Percentiles rank a stretch among this genome's conserved stretches.
phyloP scores from a whole-genome alignment of 2,797 vertebrate genomes.

The Austrolebias charrua region DNA sequence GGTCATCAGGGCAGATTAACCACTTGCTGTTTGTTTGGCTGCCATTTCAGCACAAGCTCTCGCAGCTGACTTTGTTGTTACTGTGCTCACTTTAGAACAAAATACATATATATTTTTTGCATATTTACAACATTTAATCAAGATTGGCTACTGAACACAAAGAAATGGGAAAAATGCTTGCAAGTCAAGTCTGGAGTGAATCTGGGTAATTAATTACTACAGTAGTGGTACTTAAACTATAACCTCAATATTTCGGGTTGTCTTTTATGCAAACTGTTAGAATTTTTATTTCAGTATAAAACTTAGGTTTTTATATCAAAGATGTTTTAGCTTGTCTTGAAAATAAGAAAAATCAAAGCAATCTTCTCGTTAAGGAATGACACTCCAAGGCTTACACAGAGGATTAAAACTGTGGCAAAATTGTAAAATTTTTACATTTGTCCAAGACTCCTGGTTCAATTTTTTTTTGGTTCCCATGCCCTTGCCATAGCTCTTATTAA shows the following conservation, averaged over 20 bases:
- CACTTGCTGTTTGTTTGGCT: constrained; percentile 69
- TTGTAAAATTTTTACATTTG: constrained; percentile 60
- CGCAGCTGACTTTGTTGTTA: constrained; percentile 48
- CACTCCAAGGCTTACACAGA: constrained; percentile 46
- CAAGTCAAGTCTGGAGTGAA: constrained; percentile 14
- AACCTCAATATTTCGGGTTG: constrained; percentile 2
- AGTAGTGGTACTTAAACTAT: constrained; percentile 12
- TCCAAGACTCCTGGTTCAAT: constrained; percentile 67
- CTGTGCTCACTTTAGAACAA: constrained; percentile 40
- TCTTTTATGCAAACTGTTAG: constrained; percentile 32
- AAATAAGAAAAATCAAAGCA: constrained; percentile 40
- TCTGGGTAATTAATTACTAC: constrained; percentile 22
- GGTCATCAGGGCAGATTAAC: constrained; percentile 79
- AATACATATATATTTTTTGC: constrained; percentile 29
- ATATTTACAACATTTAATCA: constrained; percentile 22
- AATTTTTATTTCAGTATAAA: constrained; percentile 38
- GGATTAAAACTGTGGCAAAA: constrained; percentile 59
- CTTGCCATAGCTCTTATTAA: constrained; percentile 81
- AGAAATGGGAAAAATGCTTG: constrained; percentile 31
- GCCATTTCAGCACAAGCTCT: constrained; percentile 61
- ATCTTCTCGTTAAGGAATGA: constrained; percentile 39
- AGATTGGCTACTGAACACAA: constrained; percentile 26
- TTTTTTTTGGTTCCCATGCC: constrained; percentile 71
- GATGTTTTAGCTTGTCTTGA: constrained; percentile 42
- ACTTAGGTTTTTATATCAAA: constrained; percentile 33